phyloP scores from a whole-genome alignment of 2,113 vertebrate species.

The Tilapia sparmanii region DNA sequence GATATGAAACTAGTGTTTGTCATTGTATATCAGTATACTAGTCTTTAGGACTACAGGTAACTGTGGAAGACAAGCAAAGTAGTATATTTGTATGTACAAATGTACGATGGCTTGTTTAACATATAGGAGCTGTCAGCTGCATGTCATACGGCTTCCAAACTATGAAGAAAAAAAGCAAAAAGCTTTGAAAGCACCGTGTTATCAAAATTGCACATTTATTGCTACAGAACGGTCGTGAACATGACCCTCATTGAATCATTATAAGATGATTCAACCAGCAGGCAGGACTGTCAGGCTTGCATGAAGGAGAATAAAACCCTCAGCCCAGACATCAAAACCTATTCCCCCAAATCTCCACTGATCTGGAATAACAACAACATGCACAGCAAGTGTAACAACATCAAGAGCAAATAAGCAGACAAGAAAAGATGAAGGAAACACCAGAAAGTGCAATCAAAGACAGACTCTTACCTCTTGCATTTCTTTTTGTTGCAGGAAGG shows the following conservation, averaged over 20 bases:
- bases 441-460: not conserved
- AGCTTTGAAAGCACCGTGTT: not conserved
- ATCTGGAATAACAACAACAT: not conserved
- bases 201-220: not conserved
- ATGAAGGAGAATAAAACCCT: not conserved
- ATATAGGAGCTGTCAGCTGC: not conserved
- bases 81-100: not conserved
- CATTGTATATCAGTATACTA: not conserved
- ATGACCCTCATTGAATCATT: not conserved
- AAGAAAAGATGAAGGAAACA: not conserved
- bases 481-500: not conserved
- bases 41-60: not conserved
- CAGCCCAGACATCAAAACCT: not conserved
- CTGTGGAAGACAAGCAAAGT: not conserved
- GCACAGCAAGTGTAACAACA: not conserved
- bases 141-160: not conserved
- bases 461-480: not conserved
- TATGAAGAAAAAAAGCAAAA: not conserved
- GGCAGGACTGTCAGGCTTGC: not conserved
- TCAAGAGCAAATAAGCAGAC: not conserved
- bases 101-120: not conserved
- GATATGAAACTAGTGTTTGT: not conserved
- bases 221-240: not conserved
- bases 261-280: not conserved
- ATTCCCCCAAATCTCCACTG: not conserved